A percentile compares a stretch with the other conserved stretches of the same genome.
Conservation (phyloP, 2,888 invertebrate species). For the Myopa tessellatipennis region DNA sequence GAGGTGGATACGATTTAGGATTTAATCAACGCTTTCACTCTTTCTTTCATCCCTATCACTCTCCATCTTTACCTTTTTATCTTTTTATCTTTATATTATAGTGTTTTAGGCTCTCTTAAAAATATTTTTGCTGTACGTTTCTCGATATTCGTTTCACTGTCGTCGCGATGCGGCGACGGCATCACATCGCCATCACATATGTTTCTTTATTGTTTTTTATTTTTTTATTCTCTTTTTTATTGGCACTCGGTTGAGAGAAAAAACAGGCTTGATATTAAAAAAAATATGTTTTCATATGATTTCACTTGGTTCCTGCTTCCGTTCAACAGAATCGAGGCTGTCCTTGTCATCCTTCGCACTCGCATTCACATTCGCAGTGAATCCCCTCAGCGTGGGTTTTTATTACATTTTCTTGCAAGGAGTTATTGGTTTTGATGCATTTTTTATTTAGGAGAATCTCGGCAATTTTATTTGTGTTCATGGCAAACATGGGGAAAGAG, state of each 20-base stretch:
- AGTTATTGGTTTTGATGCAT: conserved; percentile 50
- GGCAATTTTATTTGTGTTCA: conserved; percentile 29
- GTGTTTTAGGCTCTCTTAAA: not conserved
- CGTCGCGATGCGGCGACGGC: not conserved
- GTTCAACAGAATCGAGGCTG: not conserved
- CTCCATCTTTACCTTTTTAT: not conserved
- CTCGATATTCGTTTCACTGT: conserved; percentile 2
- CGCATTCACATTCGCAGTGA: not conserved
- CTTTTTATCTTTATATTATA: too few relatives aligned
- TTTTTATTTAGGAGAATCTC: conserved; percentile 49
- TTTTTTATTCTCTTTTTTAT: conserved; percentile 3
- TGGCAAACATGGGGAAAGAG: not conserved
- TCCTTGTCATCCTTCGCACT: not conserved
- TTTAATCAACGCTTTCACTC: not conserved
- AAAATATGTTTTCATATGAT: conserved; percentile 6
- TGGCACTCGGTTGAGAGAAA: not conserved
- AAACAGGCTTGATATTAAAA: conserved; percentile 22
- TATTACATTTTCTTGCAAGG: conserved; percentile 47
- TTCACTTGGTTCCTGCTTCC: not conserved
- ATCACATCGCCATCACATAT: conserved; percentile 28
- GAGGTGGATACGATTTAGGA: not conserved
- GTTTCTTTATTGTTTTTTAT: conserved; percentile 24
- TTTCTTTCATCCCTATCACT: not conserved
- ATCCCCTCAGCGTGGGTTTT: conserved; percentile 43
- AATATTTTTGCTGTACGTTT: not conserved